Conservation (phyloP, 2,888 invertebrate genomes). For the Leptopterna dolabrata region DNA sequence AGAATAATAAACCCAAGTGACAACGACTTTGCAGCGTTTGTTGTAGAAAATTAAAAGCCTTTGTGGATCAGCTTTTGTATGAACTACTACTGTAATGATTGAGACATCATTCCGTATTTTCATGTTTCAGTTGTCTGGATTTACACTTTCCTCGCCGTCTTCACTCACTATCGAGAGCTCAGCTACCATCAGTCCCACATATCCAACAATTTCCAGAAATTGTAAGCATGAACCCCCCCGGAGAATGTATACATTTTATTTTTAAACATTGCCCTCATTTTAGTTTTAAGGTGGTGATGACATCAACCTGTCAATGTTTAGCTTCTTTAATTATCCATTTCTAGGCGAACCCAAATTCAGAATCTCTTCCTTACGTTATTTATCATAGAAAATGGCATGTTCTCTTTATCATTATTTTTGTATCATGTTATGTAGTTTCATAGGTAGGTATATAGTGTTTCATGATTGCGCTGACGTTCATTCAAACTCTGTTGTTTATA, state of each 20-base stretch:
- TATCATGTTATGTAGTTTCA: not conserved
- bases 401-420: not conserved
- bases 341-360: not conserved
- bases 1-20: no score
- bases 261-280: not conserved
- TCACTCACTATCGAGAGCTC: constrained; percentile 35
- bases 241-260: not conserved
- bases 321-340: not conserved
- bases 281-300: not conserved
- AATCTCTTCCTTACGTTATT: not conserved
- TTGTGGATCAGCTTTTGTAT: no score
- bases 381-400: not conserved
- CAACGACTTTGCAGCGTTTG: no score
- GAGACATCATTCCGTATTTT: no score
- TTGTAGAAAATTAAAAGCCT: no score
- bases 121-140: constrained; percentile 35
- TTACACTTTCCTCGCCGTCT: constrained; percentile 39
- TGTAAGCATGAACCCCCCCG: not conserved
- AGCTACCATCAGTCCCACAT: constrained; percentile 30
- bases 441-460: not conserved
- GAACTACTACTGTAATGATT: no score
- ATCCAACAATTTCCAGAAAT: constrained; percentile 42
- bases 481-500: not conserved
- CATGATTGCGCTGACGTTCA: not conserved
- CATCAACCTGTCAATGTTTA: not conserved